Conservation (phyloP, 2,113 vertebrate genomes). For the Myotis lucifugus region DNA sequence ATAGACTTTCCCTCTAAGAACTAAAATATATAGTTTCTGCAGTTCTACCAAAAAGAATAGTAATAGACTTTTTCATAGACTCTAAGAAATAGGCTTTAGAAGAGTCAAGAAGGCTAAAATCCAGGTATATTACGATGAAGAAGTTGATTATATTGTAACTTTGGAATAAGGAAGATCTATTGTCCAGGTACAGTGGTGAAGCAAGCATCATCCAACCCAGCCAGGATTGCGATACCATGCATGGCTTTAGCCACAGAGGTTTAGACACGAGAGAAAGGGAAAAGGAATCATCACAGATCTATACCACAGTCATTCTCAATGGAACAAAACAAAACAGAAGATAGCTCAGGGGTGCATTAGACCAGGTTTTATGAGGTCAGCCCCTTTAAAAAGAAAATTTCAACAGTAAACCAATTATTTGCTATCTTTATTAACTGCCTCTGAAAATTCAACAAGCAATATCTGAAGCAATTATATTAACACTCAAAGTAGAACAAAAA, state of each 20-base stretch:
- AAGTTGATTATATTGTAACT: neutral
- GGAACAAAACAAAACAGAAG: neutral
- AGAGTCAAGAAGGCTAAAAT: neutral
- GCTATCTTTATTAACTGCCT: neutral
- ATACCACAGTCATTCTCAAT: neutral
- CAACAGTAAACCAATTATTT: constrained; percentile 3
- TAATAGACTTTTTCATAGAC: neutral
- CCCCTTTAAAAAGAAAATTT: neutral
- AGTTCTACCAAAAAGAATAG: neutral
- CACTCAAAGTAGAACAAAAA: constrained; percentile 35
- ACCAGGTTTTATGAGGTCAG: constrained; percentile 2
- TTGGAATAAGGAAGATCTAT: neutral
- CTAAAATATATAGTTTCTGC: neutral
- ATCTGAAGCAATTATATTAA: constrained; percentile 36
- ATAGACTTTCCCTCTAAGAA: neutral
- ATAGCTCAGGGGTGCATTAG: neutral
- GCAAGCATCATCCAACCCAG: neutral
- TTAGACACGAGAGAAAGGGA: neutral
- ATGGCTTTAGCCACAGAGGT: neutral
- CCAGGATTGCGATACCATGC: neutral
- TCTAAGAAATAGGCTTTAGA: neutral
- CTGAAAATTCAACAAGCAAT: constrained; percentile 53
- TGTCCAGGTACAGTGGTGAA: neutral
- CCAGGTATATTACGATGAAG: neutral
- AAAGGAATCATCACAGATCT: neutral